Evolutionary conservation across 2,888 invertebrate genomes (phyloP).

Genomic region (Dascillus cervinus): DNA sequence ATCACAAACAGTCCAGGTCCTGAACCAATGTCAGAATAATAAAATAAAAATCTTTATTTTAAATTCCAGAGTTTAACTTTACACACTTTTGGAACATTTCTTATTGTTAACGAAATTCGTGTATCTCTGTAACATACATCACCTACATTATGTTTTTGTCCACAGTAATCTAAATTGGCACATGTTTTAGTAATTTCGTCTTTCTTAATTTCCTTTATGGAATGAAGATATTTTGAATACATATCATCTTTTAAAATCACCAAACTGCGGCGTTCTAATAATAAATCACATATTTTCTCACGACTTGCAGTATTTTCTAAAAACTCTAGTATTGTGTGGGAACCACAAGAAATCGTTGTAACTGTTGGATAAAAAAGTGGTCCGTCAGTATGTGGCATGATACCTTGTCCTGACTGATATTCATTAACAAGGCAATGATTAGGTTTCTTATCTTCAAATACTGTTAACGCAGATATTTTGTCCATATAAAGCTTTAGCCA

Average conservation of each 20-base stretch:
- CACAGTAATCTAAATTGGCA: conserved; percentile 59
- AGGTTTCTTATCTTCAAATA: conserved; percentile 66
- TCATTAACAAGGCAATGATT: conserved; percentile 96
- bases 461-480: conserved; percentile 57
- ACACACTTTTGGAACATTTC: conserved; percentile 85
- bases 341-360: conserved; percentile 86
- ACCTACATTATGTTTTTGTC: conserved; percentile 47
- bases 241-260: conserved; percentile 75
- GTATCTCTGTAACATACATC: conserved; percentile 55
- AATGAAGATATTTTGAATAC: conserved; percentile 79
- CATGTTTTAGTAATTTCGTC: conserved; percentile 58
- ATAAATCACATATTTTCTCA: conserved; percentile 57
- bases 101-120: conserved; percentile 83
- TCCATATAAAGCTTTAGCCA: conserved; percentile 73
- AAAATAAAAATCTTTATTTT: not conserved
- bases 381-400: conserved; percentile 96
- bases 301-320: conserved; percentile 46
- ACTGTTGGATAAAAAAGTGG: conserved; percentile 88
- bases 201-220: conserved; percentile 63
- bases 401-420: conserved; percentile 88
- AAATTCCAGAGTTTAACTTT: conserved; percentile 55
- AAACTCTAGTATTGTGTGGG: conserved; percentile 86
- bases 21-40: conserved; percentile 38
- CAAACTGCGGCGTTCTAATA: conserved; percentile 83
- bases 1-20: conserved; percentile 36